Evolutionary conservation across 2,797 vertebrate species (phyloP).

Genomic region (Tadarida brasiliensis): DNA sequence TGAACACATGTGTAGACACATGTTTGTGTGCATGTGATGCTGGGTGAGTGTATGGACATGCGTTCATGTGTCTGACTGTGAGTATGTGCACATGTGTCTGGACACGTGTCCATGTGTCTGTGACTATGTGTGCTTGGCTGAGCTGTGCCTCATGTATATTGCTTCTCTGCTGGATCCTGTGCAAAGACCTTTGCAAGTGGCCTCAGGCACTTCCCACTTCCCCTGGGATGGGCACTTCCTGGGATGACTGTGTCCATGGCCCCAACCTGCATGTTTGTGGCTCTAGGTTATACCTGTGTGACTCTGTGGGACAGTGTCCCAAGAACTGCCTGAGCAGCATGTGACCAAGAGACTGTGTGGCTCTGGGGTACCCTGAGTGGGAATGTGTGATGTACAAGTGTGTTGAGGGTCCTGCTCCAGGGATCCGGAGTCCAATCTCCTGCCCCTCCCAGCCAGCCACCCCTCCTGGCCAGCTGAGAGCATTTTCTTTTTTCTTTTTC

Average conservation of each 20-base stretch:
- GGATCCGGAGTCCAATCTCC: not conserved
- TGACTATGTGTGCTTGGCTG: not conserved
- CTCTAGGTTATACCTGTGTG: not conserved
- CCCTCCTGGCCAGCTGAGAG: too few species aligned
- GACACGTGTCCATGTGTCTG: not conserved
- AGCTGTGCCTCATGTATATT: not conserved
- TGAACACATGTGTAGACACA: not conserved
- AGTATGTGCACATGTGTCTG: not conserved
- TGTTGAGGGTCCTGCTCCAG: not conserved
- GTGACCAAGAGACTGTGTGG: too few species aligned
- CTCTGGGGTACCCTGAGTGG: not conserved
- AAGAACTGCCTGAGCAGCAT: not conserved
- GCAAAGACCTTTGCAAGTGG: not conserved
- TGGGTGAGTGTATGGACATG: not conserved
- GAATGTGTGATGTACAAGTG: not conserved
- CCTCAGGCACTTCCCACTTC: not conserved
- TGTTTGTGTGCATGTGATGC: not conserved
- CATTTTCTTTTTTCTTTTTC: too few species aligned
- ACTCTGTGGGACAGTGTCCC: not conserved
- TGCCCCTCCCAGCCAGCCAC: too few species aligned
- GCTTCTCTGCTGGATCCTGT: not conserved
- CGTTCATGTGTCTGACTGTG: not conserved
- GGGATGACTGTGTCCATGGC: not conserved
- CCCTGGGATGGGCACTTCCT: too few species aligned
- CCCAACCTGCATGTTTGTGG: not conserved